A percentile compares a stretch with the other conserved stretches of the same genome.
Evolutionary conservation across 2,888 invertebrate species (phyloP).

Genomic region (Eucera pruinosa): DNA sequence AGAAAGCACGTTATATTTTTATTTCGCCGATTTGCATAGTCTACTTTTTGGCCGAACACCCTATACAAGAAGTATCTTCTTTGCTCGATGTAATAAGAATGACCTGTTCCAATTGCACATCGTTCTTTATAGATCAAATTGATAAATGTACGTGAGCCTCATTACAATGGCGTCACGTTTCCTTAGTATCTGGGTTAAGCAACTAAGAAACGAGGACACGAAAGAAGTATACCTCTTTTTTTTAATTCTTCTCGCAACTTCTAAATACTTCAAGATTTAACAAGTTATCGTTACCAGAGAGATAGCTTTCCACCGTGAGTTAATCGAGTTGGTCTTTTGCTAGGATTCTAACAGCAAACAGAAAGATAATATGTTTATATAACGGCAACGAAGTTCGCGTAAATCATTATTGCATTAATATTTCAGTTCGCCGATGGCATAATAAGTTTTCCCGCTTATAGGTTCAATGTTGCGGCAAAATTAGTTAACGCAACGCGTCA

Average conservation of each 20-base stretch:
- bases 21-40: too few species aligned
- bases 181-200: background rate
- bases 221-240: background rate
- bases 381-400: background rate
- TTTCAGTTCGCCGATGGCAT: background rate
- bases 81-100: background rate
- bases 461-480: slow-evolving; percentile 31
- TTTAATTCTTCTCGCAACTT: background rate
- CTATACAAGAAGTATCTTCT: background rate
- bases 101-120: slow-evolving; percentile 10
- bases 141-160: slow-evolving; percentile 23
- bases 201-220: background rate
- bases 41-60: background rate
- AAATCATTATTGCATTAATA: slow-evolving; percentile 21
- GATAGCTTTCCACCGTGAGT: background rate
- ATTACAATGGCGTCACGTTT: slow-evolving; percentile 14
- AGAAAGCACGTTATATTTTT: too few species aligned
- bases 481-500: background rate
- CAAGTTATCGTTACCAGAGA: background rate
- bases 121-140: slow-evolving; percentile 21
- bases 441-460: slow-evolving; percentile 36
- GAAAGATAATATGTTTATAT: background rate
- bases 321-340: slow-evolving; percentile 2
- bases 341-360: background rate
- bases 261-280: background rate